Evolutionary conservation across 2,113 vertebrate genomes (phyloP).

Genomic region (Callospermophilus lateralis): DNA sequence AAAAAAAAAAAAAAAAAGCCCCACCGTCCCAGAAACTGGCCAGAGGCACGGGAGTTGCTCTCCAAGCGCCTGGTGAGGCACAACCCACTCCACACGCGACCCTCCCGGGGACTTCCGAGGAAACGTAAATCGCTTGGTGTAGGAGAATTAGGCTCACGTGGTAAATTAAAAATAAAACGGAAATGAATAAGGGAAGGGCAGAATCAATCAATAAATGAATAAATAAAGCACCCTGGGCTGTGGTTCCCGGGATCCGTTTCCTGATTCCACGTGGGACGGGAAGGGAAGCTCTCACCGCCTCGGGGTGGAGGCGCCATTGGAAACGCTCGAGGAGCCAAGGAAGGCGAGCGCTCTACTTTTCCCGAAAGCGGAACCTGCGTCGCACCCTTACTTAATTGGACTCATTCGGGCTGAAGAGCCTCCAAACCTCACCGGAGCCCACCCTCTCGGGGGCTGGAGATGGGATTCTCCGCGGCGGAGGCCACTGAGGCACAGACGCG

Average conservation of each 20-base stretch:
- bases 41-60: background rate
- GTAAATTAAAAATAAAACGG: background rate
- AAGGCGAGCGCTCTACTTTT: too few relatives aligned
- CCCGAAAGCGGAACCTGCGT: background rate
- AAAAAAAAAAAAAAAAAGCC: too few relatives aligned
- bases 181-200: background rate
- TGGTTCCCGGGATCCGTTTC: background rate
- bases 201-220: too few relatives aligned
- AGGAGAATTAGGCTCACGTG: background rate
- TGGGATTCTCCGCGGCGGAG: background rate
- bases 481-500: background rate
- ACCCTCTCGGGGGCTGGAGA: fast-evolving
- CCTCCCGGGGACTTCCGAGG: background rate
- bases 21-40: background rate
- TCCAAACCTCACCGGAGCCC: background rate
- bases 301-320: background rate
- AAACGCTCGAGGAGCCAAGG: background rate
- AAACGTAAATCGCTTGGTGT: background rate
- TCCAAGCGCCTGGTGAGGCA: background rate
- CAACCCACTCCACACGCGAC: background rate
- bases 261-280: background rate
- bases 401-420: background rate
- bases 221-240: background rate
- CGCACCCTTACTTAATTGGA: too few relatives aligned
- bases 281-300: background rate